Evolutionary conservation across 2,797 vertebrate genomes (phyloP), one percentile per base, ranked within the genome.

Genomic region (Coreius guichenoti): DNA sequence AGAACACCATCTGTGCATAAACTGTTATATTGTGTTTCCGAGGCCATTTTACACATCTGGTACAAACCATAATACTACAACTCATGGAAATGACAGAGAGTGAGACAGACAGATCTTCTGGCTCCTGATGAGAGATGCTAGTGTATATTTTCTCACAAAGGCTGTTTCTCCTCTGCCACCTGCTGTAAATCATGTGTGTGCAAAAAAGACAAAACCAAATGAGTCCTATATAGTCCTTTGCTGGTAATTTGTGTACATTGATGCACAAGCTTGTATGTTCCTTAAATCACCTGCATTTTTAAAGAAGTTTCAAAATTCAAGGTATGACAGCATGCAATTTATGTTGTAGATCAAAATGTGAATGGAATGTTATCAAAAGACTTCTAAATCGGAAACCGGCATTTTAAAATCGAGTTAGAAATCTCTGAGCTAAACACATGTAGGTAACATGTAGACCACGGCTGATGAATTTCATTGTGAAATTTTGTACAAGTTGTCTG

Each of bases 141-240:
- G 17, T 63, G 39, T 29, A 17, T 63, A 4, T 81, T 70, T 47
- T 49, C 65, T 81, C 80, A 49, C 39, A 49, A 43, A n/a, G 43
- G 43, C 29, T 31, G 26, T 65, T 84, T 23, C 61, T 63, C 31
- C 2, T 75, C 43, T 23, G 29, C 61, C 61, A 68, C 68, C 82
- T 77, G 61, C 33, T 75, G 43, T 23, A 29, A 29, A 36, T 82
- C 26, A 8, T 72, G 36, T 49, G 54, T 74, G 45, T 69, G 16
- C n/a, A 69, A 21, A 77, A 65, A 54, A 65, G 63, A 69, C 39
- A 21, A 39, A 75, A 54, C 43, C 13, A 76, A 83, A 83, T 39
- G 73, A 23, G 43, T 67, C 45, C 70, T 56, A 54, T 74, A 29
- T 61, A 74, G 61, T 67, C 43, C 29, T 49, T 45, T 67, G 29